Evolutionary conservation across 2,113 vertebrate genomes (phyloP), one percentile per base, ranked within the genome.

Genomic region (Glaucidium brasilianum): DNA sequence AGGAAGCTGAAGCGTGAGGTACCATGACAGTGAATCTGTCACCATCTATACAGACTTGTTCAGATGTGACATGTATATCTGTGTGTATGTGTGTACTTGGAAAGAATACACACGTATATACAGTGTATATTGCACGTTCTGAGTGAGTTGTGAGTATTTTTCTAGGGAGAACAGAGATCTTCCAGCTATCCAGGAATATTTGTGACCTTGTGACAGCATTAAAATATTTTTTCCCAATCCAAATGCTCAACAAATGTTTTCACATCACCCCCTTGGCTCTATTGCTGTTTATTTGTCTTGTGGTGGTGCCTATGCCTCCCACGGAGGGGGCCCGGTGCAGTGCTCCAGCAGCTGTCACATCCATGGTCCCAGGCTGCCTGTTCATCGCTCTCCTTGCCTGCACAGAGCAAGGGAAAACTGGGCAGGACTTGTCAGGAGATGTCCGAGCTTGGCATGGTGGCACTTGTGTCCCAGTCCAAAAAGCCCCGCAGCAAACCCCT

Each of bases 391-490:
- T 50, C 32, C 35, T 41, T 80, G 75, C 62, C 43, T 75, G 26
- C n/a, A 27, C 0, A 0, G 32, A 27, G 35, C 0, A 1, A 78
- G 66, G 19, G 5, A 56, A 67, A 85, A 22, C 27, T 4, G 18
- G 30, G 23, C 41, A 75, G 79, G 67, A 30, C 13, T 55, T 50
- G 27, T 12, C 53, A 56, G 59, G 59, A 69, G 43, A 19, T 72
- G 58, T 27, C 64, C 1, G 3, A 62, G 47, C 47, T 64, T 6
- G 5, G 29, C 12, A 5, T 39, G n/a, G 76, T 45, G 45, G 26
- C 64, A 32, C 19, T 2, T 5, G 18, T 2, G 3, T 64, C 67
- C 66, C 1, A 1, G 37, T 63, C 49, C 41, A 41, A n/a, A 66
- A 58, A 69, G 21, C 15, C n/a, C 68, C 47, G 22, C 45, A 93